Percentiles rank a stretch among this genome's conserved stretches.
Conservation (phyloP, 2,113 vertebrate species). For the Motacilla tschutschensis region DNA sequence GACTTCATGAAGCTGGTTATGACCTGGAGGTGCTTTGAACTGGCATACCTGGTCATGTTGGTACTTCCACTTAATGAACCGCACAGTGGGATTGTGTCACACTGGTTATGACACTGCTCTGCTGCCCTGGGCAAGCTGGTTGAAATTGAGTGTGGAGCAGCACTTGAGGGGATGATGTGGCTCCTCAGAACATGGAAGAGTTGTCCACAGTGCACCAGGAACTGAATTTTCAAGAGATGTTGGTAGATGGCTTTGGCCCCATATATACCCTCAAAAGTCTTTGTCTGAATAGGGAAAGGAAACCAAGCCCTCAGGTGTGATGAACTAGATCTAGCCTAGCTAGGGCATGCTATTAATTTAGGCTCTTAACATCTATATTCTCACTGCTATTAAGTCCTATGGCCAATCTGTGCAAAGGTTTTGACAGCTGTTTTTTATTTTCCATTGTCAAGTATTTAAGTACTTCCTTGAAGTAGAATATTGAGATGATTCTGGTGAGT, state of each 20-base stretch:
- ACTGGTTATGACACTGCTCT: background rate
- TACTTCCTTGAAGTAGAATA: background rate
- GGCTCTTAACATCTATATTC: background rate
- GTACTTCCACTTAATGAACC: background rate
- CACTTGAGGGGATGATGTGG: background rate
- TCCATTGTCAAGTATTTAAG: background rate
- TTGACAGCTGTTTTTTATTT: slow-evolving; percentile 5
- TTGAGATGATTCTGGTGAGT: background rate
- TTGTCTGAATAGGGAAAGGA: background rate
- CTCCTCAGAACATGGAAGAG: background rate
- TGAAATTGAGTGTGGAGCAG: background rate
- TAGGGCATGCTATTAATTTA: background rate
- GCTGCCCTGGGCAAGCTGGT: background rate
- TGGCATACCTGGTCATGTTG: background rate
- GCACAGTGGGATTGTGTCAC: background rate
- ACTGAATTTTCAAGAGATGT: background rate
- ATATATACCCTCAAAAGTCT: background rate
- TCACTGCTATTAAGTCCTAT: background rate
- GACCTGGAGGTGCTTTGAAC: background rate
- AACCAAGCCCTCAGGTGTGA: background rate
- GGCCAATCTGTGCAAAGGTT: background rate
- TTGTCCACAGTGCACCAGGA: background rate
- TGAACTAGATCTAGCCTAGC: background rate
- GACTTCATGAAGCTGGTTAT: background rate
- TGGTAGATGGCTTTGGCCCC: background rate